Evolutionary conservation across 2,888 invertebrate species (phyloP).

Genomic region (Scelioninae gen. 1): DNA sequence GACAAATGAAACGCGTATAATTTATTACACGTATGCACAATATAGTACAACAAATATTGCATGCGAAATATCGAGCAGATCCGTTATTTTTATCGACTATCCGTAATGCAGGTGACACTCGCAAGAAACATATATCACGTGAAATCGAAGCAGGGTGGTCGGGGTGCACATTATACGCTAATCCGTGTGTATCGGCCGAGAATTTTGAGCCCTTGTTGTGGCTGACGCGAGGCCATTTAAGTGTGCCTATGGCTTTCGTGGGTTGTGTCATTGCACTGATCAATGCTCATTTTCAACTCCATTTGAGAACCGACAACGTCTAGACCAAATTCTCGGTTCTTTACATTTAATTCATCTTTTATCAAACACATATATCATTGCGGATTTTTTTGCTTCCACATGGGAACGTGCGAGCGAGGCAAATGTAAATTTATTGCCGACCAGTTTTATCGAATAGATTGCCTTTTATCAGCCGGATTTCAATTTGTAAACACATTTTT

Average conservation of each 20-base stretch:
- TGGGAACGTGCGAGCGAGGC: slow-evolving; percentile 25
- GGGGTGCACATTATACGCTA: slow-evolving; percentile 12
- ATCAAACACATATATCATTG: slow-evolving; percentile 41
- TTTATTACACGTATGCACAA: slow-evolving; percentile 24
- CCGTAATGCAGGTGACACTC: slow-evolving; percentile 20
- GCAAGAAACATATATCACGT: slow-evolving; percentile 2
- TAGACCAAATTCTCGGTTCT: not conserved
- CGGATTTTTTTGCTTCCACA: slow-evolving; percentile 20
- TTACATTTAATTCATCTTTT: slow-evolving; percentile 28
- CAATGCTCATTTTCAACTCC: slow-evolving; percentile 25
- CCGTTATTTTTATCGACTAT: slow-evolving; percentile 24
- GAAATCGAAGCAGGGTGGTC: slow-evolving; percentile 17
- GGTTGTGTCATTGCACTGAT: slow-evolving; percentile 10
- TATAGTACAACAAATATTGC: slow-evolving; percentile 1
- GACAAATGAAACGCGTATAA: slow-evolving; percentile 52
- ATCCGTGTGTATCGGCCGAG: slow-evolving; percentile 12
- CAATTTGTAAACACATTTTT: slow-evolving; percentile 44
- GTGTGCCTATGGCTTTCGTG: slow-evolving; percentile 8
- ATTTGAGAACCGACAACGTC: slow-evolving; percentile 17
- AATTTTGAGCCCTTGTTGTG: slow-evolving; percentile 41
- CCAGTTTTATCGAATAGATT: slow-evolving; percentile 42
- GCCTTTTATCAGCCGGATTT: slow-evolving; percentile 35
- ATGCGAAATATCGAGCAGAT: slow-evolving; percentile 27
- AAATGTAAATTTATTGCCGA: slow-evolving; percentile 46
- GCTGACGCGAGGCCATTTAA: slow-evolving; percentile 31